Evolutionary conservation across 2,888 invertebrate genomes (phyloP).

Genomic region (Himalopsyche kuldschensis): DNA sequence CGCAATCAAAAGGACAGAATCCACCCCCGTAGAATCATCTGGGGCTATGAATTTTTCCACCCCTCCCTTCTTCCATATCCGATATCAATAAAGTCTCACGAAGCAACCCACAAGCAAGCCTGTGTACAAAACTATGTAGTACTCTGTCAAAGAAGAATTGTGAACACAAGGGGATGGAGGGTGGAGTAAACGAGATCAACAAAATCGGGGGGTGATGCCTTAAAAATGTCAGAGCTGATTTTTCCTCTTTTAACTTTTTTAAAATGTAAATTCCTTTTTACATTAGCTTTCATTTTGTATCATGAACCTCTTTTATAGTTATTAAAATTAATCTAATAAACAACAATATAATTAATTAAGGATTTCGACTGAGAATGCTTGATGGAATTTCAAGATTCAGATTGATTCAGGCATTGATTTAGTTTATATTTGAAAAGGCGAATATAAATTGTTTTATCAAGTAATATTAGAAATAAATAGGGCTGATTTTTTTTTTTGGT

Average conservation of each 20-base stretch:
- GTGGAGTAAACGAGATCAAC: background rate
- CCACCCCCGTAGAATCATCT: background rate
- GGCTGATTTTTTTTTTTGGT: too few relatives aligned
- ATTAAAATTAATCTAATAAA: too few relatives aligned
- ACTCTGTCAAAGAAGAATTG: background rate
- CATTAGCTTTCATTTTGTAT: too few relatives aligned
- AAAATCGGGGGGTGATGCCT: background rate
- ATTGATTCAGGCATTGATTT: too few relatives aligned
- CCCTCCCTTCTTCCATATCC: slow-evolving; percentile 10
- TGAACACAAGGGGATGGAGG: background rate
- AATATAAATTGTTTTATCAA: too few relatives aligned
- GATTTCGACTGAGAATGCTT: too few relatives aligned
- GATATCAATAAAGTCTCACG: slow-evolving; percentile 24
- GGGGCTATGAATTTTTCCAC: background rate
- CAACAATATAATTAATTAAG: too few relatives aligned
- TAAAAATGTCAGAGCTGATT: background rate
- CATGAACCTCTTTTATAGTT: too few relatives aligned
- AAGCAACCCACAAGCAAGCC: background rate
- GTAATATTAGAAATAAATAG: too few relatives aligned
- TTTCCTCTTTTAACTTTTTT: background rate
- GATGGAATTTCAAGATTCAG: too few relatives aligned
- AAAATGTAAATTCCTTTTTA: too few relatives aligned
- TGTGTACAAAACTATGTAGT: background rate
- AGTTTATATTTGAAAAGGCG: too few relatives aligned
- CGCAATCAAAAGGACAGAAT: background rate